Evolutionary conservation across 2,113 vertebrate genomes (phyloP).

Genomic region (Odontesthes bonariensis): DNA sequence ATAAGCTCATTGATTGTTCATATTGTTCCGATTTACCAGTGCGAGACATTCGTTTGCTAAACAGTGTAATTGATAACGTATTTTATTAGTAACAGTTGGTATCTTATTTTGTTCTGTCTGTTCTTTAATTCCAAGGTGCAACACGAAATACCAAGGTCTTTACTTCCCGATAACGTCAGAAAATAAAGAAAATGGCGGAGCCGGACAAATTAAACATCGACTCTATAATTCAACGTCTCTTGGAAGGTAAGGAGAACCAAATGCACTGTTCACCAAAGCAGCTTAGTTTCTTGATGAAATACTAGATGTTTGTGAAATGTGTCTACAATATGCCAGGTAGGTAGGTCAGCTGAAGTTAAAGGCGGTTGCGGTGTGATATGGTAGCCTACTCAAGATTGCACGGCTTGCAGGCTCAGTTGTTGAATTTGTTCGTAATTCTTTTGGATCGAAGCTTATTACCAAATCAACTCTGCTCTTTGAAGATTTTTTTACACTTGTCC

Average conservation of each 20-base stretch:
- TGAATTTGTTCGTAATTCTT: conserved; percentile 1
- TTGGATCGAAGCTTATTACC: neutral
- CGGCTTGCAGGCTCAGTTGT: neutral
- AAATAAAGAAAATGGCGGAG: conserved; percentile 86
- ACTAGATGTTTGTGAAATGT: neutral
- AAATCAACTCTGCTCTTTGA: neutral
- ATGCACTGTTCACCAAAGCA: neutral
- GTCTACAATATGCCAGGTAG: neutral
- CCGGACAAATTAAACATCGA: conserved; percentile 95
- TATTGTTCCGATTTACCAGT: neutral
- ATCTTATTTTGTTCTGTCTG: conserved; percentile 10
- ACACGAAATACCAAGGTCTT: conserved; percentile 66
- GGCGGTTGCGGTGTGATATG: conserved; percentile 9
- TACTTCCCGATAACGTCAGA: conserved; percentile 75
- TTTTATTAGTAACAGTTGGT: neutral
- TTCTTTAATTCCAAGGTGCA: conserved; percentile 47
- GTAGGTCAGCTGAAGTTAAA: conserved; percentile 22
- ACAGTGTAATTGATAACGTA: neutral
- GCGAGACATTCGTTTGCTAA: neutral
- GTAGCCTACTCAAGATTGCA: conserved; percentile 28
- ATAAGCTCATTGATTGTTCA: conserved; percentile 59
- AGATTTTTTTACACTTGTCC: neutral
- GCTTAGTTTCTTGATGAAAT: fast-evolving
- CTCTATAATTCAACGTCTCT: conserved; percentile 95
- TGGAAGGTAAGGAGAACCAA: conserved; percentile 87